Base-by-base conservation (phyloP, 2,113 vertebrate genomes). In the zebrafish (Danio rerio) region DNA sequence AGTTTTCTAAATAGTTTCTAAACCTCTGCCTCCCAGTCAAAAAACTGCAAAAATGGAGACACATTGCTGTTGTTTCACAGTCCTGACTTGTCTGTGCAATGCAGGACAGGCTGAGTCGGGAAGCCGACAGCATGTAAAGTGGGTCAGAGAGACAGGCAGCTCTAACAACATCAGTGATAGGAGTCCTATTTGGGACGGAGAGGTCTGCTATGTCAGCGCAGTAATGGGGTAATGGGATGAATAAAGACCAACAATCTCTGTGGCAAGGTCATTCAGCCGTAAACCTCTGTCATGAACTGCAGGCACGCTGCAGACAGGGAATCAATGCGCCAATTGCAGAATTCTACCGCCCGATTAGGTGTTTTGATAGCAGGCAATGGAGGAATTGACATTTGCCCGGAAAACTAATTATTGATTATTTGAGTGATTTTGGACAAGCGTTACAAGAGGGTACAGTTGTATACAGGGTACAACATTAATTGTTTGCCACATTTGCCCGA, bases 171-270 rank as follows among this genome's bases (percentile, higher is more conserved):
- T 80, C 52, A 70, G 31, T 81, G 79, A 65, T 21, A 43, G 52
- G 21, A 74, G 78, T 59, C 80, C 55, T 81, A 83, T 85, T 77
- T 84, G 85, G 82, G 76, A 82, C 80, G 11, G 69, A 72, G 50
- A 72, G 73, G 81, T 81, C 83, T 83, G 83, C 78, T 74, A 56
- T 63, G 56, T 70, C 50, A 76, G 72, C 55, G 45, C 81, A 74
- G 75, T 85, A 87, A 87, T 87, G 80, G 84, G 84, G 73, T 87
- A 87, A 87, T 87, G 78, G 84, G 74, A 85, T 85, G 83, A 77
- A 81, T 87, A 87, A 87, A 85, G 81, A 83, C 59, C 70, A 70
- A 81, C 73, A 49, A 85, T 86, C 68, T 81, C 62, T 4, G 50
- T 73, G 56, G 84, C 83, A 73, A 80, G 84, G 85, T 86, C 78